A percentile compares a stretch with the other conserved stretches of the same genome.
Evolutionary conservation across 2,888 invertebrate genomes (phyloP).

Genomic region (Sarcophaga rosellei): DNA sequence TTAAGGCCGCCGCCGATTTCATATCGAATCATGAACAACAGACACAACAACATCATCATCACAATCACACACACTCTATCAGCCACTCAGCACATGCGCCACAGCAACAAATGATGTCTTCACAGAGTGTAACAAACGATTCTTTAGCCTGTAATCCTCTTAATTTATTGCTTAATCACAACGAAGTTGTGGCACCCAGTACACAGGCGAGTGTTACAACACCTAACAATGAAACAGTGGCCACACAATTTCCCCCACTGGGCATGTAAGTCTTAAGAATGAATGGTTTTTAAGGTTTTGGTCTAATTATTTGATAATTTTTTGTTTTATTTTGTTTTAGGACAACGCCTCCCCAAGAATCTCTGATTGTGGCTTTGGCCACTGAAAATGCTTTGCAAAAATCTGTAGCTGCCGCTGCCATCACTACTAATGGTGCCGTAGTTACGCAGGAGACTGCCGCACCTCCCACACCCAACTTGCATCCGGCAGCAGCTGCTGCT

Average conservation of each 20-base stretch:
- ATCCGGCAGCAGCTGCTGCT: conserved; percentile 64
- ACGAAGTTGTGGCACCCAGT: conserved; percentile 72
- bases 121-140: conserved; percentile 66
- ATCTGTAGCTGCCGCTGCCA: conserved; percentile 78
- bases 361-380: conserved; percentile 80
- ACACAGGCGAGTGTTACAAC: conserved; percentile 66
- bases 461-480: conserved; percentile 67
- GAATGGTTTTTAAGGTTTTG: background rate
- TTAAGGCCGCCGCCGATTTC: conserved; percentile 88
- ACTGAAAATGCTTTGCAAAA: conserved; percentile 79
- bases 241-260: conserved; percentile 71
- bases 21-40: conserved; percentile 85
- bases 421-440: conserved; percentile 75
- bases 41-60: conserved; percentile 81
- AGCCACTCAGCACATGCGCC: conserved; percentile 81
- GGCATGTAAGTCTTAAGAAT: conserved; percentile 70
- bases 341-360: conserved; percentile 79
- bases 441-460: conserved; percentile 77
- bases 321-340: conserved; percentile 62
- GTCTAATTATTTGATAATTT: background rate
- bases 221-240: conserved; percentile 67
- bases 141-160: conserved; percentile 72
- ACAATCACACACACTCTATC: conserved; percentile 10
- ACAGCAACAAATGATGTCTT: conserved; percentile 63
- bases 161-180: conserved; percentile 77